Evolutionary conservation across 2,888 invertebrate genomes (phyloP), one percentile per base, ranked within the genome.

Genomic region (Spialia ferax): DNA sequence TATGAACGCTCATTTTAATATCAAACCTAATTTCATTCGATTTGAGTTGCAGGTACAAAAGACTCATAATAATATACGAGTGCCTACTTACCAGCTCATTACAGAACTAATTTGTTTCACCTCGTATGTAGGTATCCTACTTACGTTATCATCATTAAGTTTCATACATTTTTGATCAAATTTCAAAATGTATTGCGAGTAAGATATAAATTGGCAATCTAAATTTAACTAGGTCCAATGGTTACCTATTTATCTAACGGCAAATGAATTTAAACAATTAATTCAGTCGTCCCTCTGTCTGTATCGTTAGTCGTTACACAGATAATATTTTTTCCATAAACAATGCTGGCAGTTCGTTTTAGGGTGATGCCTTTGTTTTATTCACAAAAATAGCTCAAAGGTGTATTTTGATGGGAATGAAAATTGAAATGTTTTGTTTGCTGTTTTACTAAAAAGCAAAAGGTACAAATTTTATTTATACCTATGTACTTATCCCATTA

Each of bases 61-160:
- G 5, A n/a, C 42, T 42, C 6, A 42, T 42, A 42, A 15, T 42
- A n/a, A 15, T 42, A n/a, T n/a, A n/a, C n/a, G n/a, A n/a, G n/a
- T n/a, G n/a, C n/a, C n/a, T n/a, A n/a, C 35, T 2, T 2, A 35
- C 35, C 8, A 45, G 2, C 2, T 10, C 45, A 45, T 45, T 45
- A 45, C 45, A 45, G 45, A 45, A 45, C 45, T 45, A 18, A 45
- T 45, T 18, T 45, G 45, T 45, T 45, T 45, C 18, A 45, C 45
- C 45, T 45, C 45, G 45, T 18, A 45, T 18, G 10, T 42, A 42
- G n/a, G n/a, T 1, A n/a, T n/a, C n/a, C n/a, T n/a, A n/a, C n/a
- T n/a, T n/a, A n/a, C n/a, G n/a, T n/a, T n/a, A 42, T 42, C 6
- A 42, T 42, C 8, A 42, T 42, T 5, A 5, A 38, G 35, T 38